Evolutionary conservation across 2,113 vertebrate species (phyloP).

Genomic region (Scomber scombrus): DNA sequence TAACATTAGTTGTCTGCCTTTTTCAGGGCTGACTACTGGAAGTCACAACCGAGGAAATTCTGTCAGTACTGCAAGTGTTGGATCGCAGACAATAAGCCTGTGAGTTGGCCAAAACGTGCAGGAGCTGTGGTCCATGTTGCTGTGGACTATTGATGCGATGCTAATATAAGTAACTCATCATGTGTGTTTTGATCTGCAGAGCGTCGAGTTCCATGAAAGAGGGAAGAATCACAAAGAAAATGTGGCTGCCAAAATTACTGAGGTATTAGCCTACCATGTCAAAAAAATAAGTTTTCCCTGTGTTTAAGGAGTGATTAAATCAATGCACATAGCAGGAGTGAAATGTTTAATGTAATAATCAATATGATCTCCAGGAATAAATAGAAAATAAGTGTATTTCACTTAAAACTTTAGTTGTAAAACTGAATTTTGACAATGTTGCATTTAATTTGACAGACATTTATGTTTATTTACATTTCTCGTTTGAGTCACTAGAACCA

Average conservation of each 20-base stretch:
- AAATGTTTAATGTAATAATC: neutral
- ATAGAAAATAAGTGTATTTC: too few species aligned
- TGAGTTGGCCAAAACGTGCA: slow-evolving; percentile 75
- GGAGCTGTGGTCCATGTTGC: neutral
- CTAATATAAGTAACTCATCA: neutral
- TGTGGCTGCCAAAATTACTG: slow-evolving; percentile 95
- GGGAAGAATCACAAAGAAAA: slow-evolving; percentile 99
- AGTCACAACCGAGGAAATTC: slow-evolving; percentile 98
- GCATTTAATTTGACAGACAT: too few species aligned
- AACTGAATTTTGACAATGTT: too few species aligned
- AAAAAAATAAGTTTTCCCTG: neutral
- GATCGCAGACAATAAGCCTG: slow-evolving; percentile 99
- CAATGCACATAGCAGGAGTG: neutral
- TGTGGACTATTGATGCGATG: neutral
- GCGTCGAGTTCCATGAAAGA: slow-evolving; percentile 97
- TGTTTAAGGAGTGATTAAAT: neutral
- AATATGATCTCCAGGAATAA: too few species aligned
- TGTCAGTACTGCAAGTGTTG: slow-evolving; percentile 99
- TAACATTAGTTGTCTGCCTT: slow-evolving; percentile 33
- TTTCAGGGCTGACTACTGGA: slow-evolving; percentile 98
- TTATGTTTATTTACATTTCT: too few species aligned
- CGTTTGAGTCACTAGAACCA: too few species aligned
- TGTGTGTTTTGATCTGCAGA: slow-evolving; percentile 78
- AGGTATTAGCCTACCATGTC: slow-evolving; percentile 85
- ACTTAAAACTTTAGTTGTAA: too few species aligned